phyloP scores from a whole-genome alignment of 2,797 vertebrate genomes.

The Rhinogobio ventralis region DNA sequence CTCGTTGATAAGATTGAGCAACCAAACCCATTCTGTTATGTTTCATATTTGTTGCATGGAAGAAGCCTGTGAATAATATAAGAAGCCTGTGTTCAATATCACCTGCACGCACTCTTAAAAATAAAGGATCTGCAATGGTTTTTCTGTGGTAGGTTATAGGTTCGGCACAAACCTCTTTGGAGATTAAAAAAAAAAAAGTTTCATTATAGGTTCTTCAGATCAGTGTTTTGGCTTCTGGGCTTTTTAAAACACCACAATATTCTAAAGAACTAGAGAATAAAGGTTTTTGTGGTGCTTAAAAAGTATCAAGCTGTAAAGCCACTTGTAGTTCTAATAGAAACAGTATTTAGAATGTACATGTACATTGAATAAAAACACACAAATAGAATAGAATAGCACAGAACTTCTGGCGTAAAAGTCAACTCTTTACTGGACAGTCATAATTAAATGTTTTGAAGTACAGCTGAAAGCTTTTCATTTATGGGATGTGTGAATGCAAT shows the following conservation, averaged over 20 bases:
- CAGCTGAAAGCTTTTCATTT: constrained; percentile 31
- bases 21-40: background rate
- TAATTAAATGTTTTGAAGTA: constrained; percentile 3
- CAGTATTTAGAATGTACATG: background rate
- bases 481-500: constrained; percentile 33
- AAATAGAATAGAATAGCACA: background rate
- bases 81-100: background rate
- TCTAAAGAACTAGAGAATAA: background rate
- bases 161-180: background rate
- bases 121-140: background rate
- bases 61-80: background rate
- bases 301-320: background rate
- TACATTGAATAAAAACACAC: background rate
- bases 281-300: background rate
- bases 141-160: background rate
- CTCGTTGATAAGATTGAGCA: background rate
- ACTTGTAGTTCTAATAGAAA: background rate
- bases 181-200: too few relatives aligned
- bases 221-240: background rate
- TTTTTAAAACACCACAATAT: background rate
- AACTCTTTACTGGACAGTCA: constrained; percentile 10
- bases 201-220: background rate
- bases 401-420: background rate
- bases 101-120: background rate
- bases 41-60: background rate